phyloP scores from a whole-genome alignment of 2,113 vertebrate species.

The Oplegnathus fasciatus region DNA sequence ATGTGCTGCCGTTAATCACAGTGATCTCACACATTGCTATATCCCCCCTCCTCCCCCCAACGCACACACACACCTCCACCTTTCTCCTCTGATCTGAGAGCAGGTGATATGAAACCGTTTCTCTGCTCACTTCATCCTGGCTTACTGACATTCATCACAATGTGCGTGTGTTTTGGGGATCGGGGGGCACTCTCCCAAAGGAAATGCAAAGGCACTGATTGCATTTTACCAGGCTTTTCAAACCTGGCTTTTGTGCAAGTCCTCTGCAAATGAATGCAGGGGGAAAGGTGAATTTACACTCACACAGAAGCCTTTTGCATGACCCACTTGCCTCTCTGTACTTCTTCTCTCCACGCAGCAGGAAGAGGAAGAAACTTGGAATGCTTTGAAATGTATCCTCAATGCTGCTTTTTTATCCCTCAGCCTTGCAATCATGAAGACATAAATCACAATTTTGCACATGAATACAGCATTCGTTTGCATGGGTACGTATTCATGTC shows the following conservation, averaged over 20 bases:
- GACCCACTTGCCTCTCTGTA: conserved; percentile 27
- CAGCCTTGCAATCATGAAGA: conserved; percentile 4
- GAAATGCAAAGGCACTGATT: conserved; percentile 68
- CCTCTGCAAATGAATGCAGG: conserved; percentile 15
- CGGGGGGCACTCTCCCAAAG: not conserved
- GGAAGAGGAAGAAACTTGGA: conserved; percentile 13
- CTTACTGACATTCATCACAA: conserved; percentile 17
- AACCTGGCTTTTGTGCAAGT: conserved; percentile 27
- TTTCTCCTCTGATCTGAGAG: conserved; percentile 33
- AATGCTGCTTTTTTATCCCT: not conserved
- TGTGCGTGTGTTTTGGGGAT: not conserved
- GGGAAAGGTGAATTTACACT: conserved; percentile 23
- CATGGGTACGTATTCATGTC: not conserved
- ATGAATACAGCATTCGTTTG: conserved; percentile 19
- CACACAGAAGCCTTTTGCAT: not conserved
- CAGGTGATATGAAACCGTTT: conserved; percentile 38
- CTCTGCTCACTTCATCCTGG: not conserved
- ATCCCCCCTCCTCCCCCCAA: not conserved
- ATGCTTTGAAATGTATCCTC: conserved; percentile 24
- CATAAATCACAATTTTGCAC: conserved; percentile 25
- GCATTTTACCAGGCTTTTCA: conserved; percentile 47
- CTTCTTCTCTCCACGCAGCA: conserved; percentile 4
- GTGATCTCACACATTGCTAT: conserved; percentile 37
- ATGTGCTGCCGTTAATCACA: conserved; percentile 69
- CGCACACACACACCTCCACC: conserved; percentile 20